Evolutionary conservation across 2,797 vertebrate species (phyloP).

Genomic region (Amphiprion clarkii): DNA sequence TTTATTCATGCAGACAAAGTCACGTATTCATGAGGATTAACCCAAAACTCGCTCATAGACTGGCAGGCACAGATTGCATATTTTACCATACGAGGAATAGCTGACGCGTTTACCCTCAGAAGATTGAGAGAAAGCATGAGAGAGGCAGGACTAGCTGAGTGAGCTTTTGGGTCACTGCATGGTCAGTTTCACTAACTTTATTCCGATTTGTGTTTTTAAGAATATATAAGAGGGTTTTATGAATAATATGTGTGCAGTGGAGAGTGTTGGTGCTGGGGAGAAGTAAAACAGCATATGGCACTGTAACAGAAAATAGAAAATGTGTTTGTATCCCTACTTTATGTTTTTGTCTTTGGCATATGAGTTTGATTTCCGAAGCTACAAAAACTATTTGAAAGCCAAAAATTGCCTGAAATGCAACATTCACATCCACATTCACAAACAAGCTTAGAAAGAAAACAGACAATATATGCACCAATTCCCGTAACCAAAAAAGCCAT

Average conservation of each 20-base stretch:
- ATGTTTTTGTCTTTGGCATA: constrained; percentile 19
- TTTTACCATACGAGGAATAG: constrained; percentile 86
- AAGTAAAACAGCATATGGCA: constrained; percentile 41
- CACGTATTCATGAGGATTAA: constrained; percentile 91
- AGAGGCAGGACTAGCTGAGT: constrained; percentile 70
- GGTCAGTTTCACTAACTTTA: constrained; percentile 81
- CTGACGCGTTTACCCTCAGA: constrained; percentile 83
- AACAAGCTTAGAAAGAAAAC: constrained; percentile 61
- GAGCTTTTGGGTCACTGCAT: constrained; percentile 79
- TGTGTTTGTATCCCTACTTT: constrained; percentile 43
- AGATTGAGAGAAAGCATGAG: constrained; percentile 78
- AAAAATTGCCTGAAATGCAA: constrained; percentile 48
- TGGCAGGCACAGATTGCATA: constrained; percentile 88
- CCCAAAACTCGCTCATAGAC: constrained; percentile 85
- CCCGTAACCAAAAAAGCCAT: constrained; percentile 41
- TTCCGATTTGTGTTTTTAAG: constrained; percentile 74
- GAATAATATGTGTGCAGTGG: constrained; percentile 58
- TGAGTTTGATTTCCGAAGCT: constrained; percentile 27
- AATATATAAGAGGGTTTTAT: constrained; percentile 71
- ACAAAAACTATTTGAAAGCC: constrained; percentile 50
- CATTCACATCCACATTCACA: constrained; percentile 26
- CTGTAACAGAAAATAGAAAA: constrained; percentile 37
- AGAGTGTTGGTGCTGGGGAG: constrained; percentile 36
- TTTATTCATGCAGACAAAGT: constrained; percentile 91
- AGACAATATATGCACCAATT: constrained; percentile 51